Conservation (phyloP, 2,888 invertebrate species). For the Xylota sylvarum region DNA sequence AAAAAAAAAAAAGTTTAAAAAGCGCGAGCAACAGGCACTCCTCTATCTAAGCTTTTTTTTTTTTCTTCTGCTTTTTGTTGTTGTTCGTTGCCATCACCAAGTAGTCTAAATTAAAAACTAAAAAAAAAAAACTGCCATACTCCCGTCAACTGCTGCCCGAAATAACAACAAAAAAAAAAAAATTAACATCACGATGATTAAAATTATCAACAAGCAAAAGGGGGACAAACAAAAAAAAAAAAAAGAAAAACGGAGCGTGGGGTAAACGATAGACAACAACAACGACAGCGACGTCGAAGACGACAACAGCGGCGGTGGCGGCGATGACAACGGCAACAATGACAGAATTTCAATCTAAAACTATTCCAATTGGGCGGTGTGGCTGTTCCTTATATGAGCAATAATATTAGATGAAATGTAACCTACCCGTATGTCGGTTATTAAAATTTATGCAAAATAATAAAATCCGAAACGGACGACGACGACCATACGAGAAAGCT, state of each 20-base stretch:
- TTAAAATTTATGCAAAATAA: neutral
- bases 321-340: constrained; percentile 43
- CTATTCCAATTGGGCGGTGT: constrained; percentile 12
- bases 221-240: constrained; percentile 32
- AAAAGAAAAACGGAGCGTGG: constrained; percentile 28
- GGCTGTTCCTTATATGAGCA: constrained; percentile 9
- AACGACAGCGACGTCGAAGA: neutral
- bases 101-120: constrained; percentile 47
- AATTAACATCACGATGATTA: constrained; percentile 62
- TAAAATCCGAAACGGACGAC: neutral
- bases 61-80: constrained; percentile 14
- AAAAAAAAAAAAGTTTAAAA: constrained; percentile 5
- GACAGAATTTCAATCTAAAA: constrained; percentile 56
- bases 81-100: constrained; percentile 18
- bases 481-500: neutral
- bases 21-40: constrained; percentile 27
- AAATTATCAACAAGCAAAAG: constrained; percentile 59
- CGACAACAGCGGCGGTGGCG: neutral
- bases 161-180: constrained; percentile 23
- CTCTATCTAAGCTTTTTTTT: constrained; percentile 15
- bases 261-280: constrained; percentile 32
- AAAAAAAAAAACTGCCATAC: constrained; percentile 14
- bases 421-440: neutral
- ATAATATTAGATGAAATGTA: constrained; percentile 1
- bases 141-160: constrained; percentile 12